These are phyloP conservation scores for Psittacula echo DNA, from an alignment of 2,797 vertebrate species.

Conservation along the genomic window DNA sequence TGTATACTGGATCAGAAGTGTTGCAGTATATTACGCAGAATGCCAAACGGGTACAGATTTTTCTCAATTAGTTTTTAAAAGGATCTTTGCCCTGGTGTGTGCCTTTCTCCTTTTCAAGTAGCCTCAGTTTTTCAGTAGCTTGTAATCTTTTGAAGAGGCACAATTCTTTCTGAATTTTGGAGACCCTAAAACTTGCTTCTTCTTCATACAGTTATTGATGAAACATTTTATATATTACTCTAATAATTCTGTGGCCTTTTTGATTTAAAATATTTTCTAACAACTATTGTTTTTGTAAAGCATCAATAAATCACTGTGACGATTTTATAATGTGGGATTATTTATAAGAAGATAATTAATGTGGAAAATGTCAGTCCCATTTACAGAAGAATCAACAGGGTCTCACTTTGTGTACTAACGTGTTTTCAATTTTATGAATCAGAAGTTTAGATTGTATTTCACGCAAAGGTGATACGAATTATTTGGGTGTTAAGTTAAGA, in stretches of 20 bases:
- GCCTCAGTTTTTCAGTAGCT: background rate
- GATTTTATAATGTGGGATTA: background rate
- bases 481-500: background rate
- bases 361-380: background rate
- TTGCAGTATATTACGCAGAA: background rate
- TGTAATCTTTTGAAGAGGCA: background rate
- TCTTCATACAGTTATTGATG: background rate
- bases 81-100: background rate
- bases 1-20: background rate
- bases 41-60: background rate
- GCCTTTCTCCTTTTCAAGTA: background rate
- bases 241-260: background rate
- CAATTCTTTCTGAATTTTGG: background rate
- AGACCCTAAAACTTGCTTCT: background rate
- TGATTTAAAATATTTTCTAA: background rate
- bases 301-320: background rate
- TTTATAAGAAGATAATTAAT: background rate
- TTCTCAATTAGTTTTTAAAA: background rate
- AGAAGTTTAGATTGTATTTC: slow-evolving; percentile 16
- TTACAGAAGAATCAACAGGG: background rate
- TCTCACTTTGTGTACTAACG: background rate
- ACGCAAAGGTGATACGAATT: background rate
- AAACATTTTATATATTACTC: background rate
- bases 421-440: slow-evolving; percentile 17
- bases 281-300: background rate